Conservation (phyloP, 2,113 vertebrate genomes). For the Electrona antarctica region DNA sequence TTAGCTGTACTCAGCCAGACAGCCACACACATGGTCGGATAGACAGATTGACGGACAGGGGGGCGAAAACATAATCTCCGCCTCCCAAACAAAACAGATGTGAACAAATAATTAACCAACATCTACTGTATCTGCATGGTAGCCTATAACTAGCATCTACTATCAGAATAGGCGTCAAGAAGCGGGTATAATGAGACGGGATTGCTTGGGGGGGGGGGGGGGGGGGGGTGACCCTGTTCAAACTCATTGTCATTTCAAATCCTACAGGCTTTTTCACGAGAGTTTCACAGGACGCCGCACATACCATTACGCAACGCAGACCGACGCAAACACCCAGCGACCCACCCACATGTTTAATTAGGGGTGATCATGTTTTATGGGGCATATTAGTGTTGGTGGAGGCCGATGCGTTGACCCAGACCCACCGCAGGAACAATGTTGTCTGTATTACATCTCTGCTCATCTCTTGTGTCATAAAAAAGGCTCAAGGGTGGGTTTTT, state of each 20-base stretch:
- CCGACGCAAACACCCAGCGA: conserved; percentile 29
- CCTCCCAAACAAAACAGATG: no score
- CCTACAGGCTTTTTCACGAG: neutral
- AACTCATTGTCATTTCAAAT: neutral
- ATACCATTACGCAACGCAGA: neutral
- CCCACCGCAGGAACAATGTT: conserved; percentile 7
- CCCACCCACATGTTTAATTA: conserved; percentile 42
- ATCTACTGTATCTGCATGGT: no score
- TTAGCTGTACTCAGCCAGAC: no score
- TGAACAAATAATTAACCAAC: no score
- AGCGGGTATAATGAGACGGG: no score
- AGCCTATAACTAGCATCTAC: neutral
- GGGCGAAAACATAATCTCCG: no score
- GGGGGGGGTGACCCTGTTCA: no score
- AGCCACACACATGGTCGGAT: no score
- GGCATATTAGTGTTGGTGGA: conserved; percentile 43
- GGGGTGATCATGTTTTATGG: conserved; percentile 54
- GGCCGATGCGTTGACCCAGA: conserved; percentile 10
- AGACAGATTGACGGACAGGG: no score
- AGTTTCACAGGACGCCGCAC: neutral
- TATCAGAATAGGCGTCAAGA: no score
- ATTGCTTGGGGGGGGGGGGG: no score
- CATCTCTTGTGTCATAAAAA: conserved; percentile 52
- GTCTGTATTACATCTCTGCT: conserved; percentile 11
- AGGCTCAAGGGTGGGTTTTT: neutral